Conservation (phyloP, 1,140 invertebrate species). For the Drosophila bocki region DNA sequence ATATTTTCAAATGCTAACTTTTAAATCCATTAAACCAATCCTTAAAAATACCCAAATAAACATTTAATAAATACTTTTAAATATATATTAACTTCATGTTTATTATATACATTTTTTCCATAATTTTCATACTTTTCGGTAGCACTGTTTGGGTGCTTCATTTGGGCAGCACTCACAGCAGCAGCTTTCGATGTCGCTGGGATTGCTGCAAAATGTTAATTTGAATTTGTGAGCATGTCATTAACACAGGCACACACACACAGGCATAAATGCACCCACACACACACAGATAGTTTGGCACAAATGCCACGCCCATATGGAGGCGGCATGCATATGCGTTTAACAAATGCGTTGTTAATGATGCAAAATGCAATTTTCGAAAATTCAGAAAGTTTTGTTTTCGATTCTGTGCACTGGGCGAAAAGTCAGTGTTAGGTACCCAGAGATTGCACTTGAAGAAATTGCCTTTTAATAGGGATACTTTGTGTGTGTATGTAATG, state of each 20-base stretch:
- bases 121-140: slow-evolving; percentile 19
- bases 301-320: slow-evolving; percentile 46
- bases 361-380: slow-evolving; percentile 81
- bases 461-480: background rate
- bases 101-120: background rate
- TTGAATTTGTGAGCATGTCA: slow-evolving; percentile 84
- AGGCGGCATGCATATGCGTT: slow-evolving; percentile 68
- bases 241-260: slow-evolving; percentile 67
- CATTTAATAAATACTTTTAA: background rate
- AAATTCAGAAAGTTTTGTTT: slow-evolving; percentile 72
- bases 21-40: too few relatives aligned
- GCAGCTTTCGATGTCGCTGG: slow-evolving; percentile 63
- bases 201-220: slow-evolving; percentile 82
- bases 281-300: slow-evolving; percentile 41
- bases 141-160: slow-evolving; percentile 52
- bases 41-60: too few relatives aligned
- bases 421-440: background rate
- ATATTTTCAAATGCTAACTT: too few relatives aligned
- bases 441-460: background rate
- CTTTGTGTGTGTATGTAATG: too few relatives aligned
- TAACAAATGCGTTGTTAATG: slow-evolving; percentile 83
- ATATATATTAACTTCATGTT: background rate
- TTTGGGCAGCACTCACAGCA: slow-evolving; percentile 46
- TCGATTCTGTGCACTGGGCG: slow-evolving; percentile 49
- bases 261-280: slow-evolving; percentile 37